Conservation (phyloP, 2,888 invertebrate genomes). For the Microctonus aethiopoides region DNA sequence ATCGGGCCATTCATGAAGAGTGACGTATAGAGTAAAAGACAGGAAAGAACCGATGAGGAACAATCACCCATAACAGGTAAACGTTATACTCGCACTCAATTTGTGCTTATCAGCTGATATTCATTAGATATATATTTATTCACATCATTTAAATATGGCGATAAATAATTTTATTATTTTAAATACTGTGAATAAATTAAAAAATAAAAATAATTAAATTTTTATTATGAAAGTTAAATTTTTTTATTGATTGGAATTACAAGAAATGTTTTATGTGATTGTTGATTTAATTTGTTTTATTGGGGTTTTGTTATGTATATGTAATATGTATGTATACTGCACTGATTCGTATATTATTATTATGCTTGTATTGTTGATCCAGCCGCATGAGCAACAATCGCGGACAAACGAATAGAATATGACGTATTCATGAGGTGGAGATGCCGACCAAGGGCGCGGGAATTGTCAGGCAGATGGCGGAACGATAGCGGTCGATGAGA, state of each 20-base stretch:
- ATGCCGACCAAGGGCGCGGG: constrained; percentile 45
- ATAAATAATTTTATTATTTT: no score
- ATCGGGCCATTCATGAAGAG: constrained; percentile 23
- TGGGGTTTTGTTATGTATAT: not conserved
- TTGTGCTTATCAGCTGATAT: not conserved
- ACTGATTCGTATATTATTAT: no score
- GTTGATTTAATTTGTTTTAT: no score
- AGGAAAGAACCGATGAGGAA: not conserved
- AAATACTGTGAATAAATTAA: no score
- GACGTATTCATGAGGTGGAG: constrained; percentile 62
- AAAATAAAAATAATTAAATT: no score
- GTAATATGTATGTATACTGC: not conserved
- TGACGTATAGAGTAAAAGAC: constrained; percentile 6
- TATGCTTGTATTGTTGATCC: not conserved
- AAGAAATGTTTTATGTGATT: no score
- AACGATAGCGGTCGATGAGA: constrained; percentile 58
- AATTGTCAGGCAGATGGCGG: constrained; percentile 58
- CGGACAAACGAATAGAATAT: constrained; percentile 58
- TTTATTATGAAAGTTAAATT: no score
- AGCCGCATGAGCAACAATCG: constrained; percentile 44
- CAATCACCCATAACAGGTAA: not conserved
- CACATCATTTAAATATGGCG: no score
- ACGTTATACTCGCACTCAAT: no score
- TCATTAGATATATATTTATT: not conserved
- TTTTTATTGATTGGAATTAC: no score